Evolutionary conservation across 2,113 vertebrate genomes (phyloP).

Genomic region (Charina bottae): DNA sequence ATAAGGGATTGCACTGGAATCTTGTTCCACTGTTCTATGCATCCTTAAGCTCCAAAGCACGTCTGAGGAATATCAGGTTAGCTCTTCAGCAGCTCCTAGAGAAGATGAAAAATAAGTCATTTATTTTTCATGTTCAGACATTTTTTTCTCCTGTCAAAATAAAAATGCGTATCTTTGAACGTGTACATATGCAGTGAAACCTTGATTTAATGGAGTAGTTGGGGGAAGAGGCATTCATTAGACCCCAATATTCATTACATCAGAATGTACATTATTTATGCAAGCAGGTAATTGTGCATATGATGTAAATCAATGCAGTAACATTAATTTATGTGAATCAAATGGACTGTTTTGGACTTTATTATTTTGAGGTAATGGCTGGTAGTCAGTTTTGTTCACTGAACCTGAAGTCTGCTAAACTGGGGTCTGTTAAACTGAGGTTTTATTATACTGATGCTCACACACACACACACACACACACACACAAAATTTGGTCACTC

Average conservation of each 20-base stretch:
- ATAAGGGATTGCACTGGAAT: not conserved
- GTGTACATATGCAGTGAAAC: not conserved
- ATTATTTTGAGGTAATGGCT: not conserved
- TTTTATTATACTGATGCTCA: not conserved
- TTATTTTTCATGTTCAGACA: slow-evolving; percentile 12
- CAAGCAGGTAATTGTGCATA: not conserved
- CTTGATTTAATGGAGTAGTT: not conserved
- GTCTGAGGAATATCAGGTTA: not conserved
- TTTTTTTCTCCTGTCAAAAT: slow-evolving; percentile 6
- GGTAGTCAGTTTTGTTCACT: not conserved
- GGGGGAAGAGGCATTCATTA: not conserved
- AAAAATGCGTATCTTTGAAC: not conserved
- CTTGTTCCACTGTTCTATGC: not conserved
- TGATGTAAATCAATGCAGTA: not conserved
- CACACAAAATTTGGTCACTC: not conserved
- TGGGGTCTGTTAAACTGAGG: not conserved
- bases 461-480: too few relatives aligned
- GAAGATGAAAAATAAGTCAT: slow-evolving; percentile 9
- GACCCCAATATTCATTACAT: not conserved
- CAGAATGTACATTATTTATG: not conserved
- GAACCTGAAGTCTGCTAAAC: not conserved
- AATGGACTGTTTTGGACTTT: not conserved
- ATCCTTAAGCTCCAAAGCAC: not conserved
- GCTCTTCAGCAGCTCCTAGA: not conserved
- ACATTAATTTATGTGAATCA: not conserved